A percentile compares a stretch with the other conserved stretches of the same genome.
Evolutionary conservation across 1,140 invertebrate species (phyloP).

Genomic region (Neelides sp.): DNA sequence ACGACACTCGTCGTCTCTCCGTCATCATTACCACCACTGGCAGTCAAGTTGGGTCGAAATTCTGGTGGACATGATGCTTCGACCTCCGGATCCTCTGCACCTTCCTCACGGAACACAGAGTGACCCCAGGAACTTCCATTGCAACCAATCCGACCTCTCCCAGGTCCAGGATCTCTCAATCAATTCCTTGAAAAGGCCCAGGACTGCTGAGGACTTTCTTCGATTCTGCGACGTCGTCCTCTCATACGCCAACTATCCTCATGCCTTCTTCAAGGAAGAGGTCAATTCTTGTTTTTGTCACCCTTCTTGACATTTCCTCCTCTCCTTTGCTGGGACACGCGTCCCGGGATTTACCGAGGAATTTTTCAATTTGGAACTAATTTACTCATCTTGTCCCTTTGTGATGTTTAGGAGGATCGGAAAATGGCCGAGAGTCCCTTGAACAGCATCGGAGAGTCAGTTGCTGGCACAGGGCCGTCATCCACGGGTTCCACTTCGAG

Average conservation of each 20-base stretch:
- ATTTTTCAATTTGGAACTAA: background rate
- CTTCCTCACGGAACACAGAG: too few species aligned
- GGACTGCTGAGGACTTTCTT: slow-evolving; percentile 16
- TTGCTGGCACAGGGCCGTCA: slow-evolving; percentile 13
- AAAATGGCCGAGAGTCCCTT: slow-evolving; percentile 21
- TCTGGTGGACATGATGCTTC: too few species aligned
- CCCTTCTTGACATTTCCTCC: too few species aligned
- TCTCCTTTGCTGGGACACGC: too few species aligned
- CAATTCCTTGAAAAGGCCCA: slow-evolving; percentile 1
- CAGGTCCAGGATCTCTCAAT: slow-evolving; percentile 12
- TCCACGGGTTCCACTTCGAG: slow-evolving; percentile 14
- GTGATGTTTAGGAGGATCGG: slow-evolving; percentile 1
- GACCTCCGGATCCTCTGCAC: too few species aligned
- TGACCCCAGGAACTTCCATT: too few species aligned
- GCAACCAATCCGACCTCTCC: too few species aligned
- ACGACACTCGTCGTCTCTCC: too few species aligned
- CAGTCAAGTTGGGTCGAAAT: too few species aligned
- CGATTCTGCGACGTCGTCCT: slow-evolving; percentile 26
- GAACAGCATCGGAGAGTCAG: slow-evolving; percentile 27
- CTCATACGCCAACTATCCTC: slow-evolving; percentile 23
- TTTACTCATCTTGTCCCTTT: background rate
- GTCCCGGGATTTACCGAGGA: too few species aligned
- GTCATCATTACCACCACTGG: too few species aligned
- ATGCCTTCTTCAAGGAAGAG: slow-evolving; percentile 20
- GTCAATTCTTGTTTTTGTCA: slow-evolving; percentile 2